Conservation (phyloP, 2,888 invertebrate species). For the Antheraea assamensis region DNA sequence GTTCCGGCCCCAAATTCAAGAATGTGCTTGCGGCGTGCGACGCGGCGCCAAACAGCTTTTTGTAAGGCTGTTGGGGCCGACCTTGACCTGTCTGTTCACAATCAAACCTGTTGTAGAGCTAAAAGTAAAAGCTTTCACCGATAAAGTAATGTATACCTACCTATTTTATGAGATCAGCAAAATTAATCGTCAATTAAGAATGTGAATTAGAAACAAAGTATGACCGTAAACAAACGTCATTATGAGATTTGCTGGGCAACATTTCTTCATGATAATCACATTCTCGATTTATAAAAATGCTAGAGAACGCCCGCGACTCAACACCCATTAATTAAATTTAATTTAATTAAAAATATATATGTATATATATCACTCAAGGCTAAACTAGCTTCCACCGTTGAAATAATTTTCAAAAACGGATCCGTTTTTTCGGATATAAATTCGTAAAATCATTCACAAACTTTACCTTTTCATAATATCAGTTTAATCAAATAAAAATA, state of each 20-base stretch:
- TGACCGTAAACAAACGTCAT: background rate
- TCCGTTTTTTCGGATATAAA: too few relatives aligned
- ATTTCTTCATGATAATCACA: background rate
- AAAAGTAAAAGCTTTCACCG: slow-evolving; percentile 74
- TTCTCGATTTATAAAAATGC: background rate
- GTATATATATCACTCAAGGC: too few relatives aligned
- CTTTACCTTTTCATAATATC: too few relatives aligned
- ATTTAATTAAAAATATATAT: too few relatives aligned
- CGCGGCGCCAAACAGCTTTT: slow-evolving; percentile 66
- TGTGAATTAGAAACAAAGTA: background rate
- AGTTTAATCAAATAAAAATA: too few relatives aligned
- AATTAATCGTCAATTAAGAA: background rate
- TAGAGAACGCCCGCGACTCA: too few relatives aligned
- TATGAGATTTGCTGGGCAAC: background rate
- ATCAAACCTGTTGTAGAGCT: slow-evolving; percentile 65
- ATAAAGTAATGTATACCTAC: background rate
- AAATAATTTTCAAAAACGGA: too few relatives aligned
- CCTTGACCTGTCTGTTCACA: slow-evolving; percentile 71
- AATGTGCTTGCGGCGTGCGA: slow-evolving; percentile 61
- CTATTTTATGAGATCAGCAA: background rate
- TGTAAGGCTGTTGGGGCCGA: slow-evolving; percentile 48
- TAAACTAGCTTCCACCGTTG: too few relatives aligned
- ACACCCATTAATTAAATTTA: too few relatives aligned
- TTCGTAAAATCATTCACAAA: too few relatives aligned
- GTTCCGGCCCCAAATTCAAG: slow-evolving; percentile 51